phyloP scores from a whole-genome alignment of 2,888 invertebrate species.

The Cantharis rustica region DNA sequence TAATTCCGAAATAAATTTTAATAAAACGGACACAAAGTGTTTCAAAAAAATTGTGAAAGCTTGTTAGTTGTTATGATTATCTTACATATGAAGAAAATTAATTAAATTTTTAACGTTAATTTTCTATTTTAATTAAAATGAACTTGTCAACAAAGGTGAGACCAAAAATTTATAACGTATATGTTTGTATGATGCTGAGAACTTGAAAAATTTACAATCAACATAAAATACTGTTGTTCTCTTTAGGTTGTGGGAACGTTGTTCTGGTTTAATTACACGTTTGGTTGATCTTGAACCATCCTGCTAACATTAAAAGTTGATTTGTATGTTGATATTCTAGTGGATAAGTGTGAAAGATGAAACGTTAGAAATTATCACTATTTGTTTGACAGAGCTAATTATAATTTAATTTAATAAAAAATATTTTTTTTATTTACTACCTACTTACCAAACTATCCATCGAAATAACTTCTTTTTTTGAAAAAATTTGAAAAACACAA shows the following conservation, averaged over 20 bases:
- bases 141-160: constrained; percentile 4
- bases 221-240: neutral
- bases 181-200: neutral
- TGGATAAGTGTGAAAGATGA: neutral
- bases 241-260: neutral
- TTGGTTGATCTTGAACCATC: neutral
- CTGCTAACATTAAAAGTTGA: neutral
- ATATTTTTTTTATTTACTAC: no score
- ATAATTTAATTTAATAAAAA: no score
- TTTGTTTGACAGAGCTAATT: neutral
- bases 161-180: neutral
- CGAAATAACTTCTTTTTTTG: no score
- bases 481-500: no score
- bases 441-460: no score
- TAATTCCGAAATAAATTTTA: neutral
- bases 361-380: neutral
- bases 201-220: neutral
- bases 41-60: neutral
- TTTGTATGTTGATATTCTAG: neutral
- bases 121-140: neutral
- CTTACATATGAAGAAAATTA: neutral
- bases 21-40: neutral
- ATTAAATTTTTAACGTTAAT: neutral
- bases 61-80: neutral
- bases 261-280: neutral